Base-by-base conservation (phyloP, 2,888 invertebrate genomes). In the Arge pagana region DNA sequence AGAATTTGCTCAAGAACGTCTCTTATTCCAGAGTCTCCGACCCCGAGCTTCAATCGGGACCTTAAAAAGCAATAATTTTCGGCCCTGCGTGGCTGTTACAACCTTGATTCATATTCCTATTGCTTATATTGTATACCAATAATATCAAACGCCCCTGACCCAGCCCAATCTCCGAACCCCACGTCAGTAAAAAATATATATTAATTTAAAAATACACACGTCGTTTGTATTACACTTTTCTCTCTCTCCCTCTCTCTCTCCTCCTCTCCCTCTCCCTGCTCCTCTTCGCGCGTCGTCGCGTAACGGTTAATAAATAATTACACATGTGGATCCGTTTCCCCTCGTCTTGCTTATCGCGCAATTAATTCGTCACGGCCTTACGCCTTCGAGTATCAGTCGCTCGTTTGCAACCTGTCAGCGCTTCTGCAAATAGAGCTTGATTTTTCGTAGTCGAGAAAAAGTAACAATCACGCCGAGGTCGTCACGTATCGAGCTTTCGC, bases 131-230 rank as follows among this genome's bases (percentile, higher is more conserved):
- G 70, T 74, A 73, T 72, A 74, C 73, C 50, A 40, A 40, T 7
- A 39, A 49, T n/a, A 42, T 30, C 49, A 50, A 48, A 53, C 15
- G n/a, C 52, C 52, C 41, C 39, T 48, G 41, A 42, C 59, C 64
- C 52, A 62, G 62, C 63, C 66, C 33, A 45, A 33, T 33, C 65
- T 66, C 59, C 61, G 61, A 61, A 64, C 69, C 65, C 65, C 68
- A 72, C 68, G 67, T 66, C 69, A 72, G 65, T 74, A 68, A 71
- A 64, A 72, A 74, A 71, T 72, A 71, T 72, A 75, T 71, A 74
- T 74, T 74, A 74, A 74, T 74, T 75, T 73, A 73, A 74, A 75
- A 71, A 73, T 72, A 73, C 54, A 31, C n/a, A 7, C 43, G 50
- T 23, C 18, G 28, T 35, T 18, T 10, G 11, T 39, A n/a, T n/a